These are phyloP conservation scores for Liparis tanakae DNA, from an alignment of 2,797 vertebrate species.

Conservation along the genomic window DNA sequence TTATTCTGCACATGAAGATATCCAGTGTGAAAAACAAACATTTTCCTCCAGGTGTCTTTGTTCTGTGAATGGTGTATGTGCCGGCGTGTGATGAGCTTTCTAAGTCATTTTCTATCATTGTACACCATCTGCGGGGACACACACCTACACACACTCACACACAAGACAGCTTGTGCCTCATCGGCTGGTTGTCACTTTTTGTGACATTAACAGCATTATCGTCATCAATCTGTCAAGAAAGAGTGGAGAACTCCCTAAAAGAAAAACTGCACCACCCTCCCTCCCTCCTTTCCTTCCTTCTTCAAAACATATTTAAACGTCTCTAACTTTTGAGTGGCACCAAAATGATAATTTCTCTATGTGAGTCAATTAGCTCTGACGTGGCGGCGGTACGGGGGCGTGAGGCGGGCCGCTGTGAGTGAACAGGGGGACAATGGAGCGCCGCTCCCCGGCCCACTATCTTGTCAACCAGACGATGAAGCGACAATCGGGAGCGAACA, in stretches of 20 bases:
- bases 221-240: constrained; percentile 37
- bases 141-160: neutral
- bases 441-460: constrained; percentile 42
- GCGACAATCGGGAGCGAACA: constrained; percentile 27
- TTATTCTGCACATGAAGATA: constrained; percentile 22
- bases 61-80: constrained; percentile 23
- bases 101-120: constrained; percentile 18
- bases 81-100: constrained; percentile 22
- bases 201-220: constrained; percentile 57
- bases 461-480: constrained; percentile 60
- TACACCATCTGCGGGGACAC: constrained; percentile 22
- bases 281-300: too few relatives aligned
- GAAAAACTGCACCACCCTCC: too few relatives aligned
- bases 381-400: constrained; percentile 20
- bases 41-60: constrained; percentile 21
- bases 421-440: constrained; percentile 53
- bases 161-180: constrained; percentile 15
- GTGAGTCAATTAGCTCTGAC: too few relatives aligned
- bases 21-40: neutral
- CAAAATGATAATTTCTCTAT: too few relatives aligned
- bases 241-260: neutral
- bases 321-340: too few relatives aligned
- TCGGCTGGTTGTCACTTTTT: constrained; percentile 59
- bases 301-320: too few relatives aligned
- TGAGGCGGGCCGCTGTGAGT: constrained; percentile 42